Base-by-base conservation (phyloP, 2,797 vertebrate species). In the Otolemur crassicaudatus region DNA sequence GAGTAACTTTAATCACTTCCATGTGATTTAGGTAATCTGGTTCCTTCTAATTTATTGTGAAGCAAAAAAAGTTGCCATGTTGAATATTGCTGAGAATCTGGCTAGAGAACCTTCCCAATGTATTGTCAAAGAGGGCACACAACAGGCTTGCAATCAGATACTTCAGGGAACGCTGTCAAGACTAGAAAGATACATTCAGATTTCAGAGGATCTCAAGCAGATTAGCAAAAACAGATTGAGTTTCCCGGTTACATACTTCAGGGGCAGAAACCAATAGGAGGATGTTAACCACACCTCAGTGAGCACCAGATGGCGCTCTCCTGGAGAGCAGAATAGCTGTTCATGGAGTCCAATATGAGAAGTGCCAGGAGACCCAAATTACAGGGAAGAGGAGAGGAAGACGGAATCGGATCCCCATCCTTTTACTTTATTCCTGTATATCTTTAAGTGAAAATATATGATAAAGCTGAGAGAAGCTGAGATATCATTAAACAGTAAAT, bases 301-400 rank as follows among this genome's bases (percentile, higher is more conserved):
- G 34, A 22, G 63, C 10, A 65, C 20, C 46, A 69, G 58, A 3
- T 3, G 70, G 25, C 37, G 1, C 10, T 69, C 20, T 17, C 34
- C 5, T 31, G 29, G 3, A 56, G 40, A 60, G 2, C 12, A 81
- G 22, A 94, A 72, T 0, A 1, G 4, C 12, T 14, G 53, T 13
- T 19, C 63, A 58, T 3, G 0, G n/a, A 69, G 34, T 12, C 34
- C 53, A 17, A 3, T 1, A 3, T 1, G 10, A 22, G 53, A 69
- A 16, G 20, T 25, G 8, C 43, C 3, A 1, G 0, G 34, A 56
- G n/a, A 34, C 2, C 19, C 27, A 58, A 2, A 10, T 1, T 1
- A 11, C 10, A 56, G 31, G 5, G 25, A 40, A 58, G 22, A 17
- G 27, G 1, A 25, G 8, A 58, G 6, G 11, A 8, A 11, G 7